Conservation (phyloP, 2,888 invertebrate genomes). For the Drosophila paucipuncta region DNA sequence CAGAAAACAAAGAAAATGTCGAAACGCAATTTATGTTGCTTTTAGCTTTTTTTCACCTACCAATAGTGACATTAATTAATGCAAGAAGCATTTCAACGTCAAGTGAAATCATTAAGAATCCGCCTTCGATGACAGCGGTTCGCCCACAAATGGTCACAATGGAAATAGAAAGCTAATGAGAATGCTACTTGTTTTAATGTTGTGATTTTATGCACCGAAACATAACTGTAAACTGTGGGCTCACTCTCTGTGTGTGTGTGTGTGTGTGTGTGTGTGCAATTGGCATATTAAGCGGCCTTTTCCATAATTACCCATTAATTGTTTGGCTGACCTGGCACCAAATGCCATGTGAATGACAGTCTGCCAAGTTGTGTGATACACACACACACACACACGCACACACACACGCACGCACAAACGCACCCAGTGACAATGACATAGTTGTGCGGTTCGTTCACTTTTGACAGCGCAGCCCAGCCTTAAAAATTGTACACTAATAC, state of each 20-base stretch:
- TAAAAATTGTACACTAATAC: constrained; percentile 29
- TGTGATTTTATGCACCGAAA: constrained; percentile 40
- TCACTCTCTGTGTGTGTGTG: constrained; percentile 5
- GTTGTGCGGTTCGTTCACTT: constrained; percentile 57
- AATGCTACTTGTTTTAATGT: constrained; percentile 39
- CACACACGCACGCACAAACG: constrained; percentile 8
- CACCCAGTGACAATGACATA: constrained; percentile 56
- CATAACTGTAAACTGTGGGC: constrained; percentile 45
- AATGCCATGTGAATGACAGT: constrained; percentile 43
- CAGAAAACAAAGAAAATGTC: neutral
- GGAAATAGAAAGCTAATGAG: constrained; percentile 65
- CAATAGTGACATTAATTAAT: constrained; percentile 31
- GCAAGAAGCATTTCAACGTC: constrained; percentile 26
- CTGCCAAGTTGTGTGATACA: constrained; percentile 18
- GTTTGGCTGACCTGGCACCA: constrained; percentile 48
- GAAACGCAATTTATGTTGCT: too few species aligned
- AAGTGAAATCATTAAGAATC: constrained; percentile 49
- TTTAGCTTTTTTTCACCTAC: neutral
- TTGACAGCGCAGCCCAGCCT: constrained; percentile 48
- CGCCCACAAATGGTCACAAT: constrained; percentile 1
- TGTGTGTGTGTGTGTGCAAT: constrained; percentile 26
- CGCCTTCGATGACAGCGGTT: neutral
- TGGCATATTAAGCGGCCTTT: constrained; percentile 48
- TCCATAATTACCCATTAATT: constrained; percentile 56
- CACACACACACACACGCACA: constrained; percentile 17